Base-by-base conservation (phyloP, 2,113 vertebrate species). In the Phrynocephalus versicolor region DNA sequence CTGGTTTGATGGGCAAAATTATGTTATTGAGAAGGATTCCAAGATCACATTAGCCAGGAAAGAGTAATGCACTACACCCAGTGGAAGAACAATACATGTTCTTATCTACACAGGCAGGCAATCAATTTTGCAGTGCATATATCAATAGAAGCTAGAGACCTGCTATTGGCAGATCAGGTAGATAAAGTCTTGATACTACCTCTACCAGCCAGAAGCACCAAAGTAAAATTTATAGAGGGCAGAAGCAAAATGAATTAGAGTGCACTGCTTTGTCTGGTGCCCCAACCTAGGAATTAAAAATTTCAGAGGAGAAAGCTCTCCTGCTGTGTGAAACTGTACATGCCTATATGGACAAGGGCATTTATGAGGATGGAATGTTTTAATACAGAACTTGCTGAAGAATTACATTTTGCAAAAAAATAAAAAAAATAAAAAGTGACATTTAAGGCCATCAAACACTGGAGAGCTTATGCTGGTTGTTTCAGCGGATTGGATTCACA, bases 1-100 rank as follows among this genome's bases (percentile, higher is more conserved):
- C 90, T 90, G 82, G 79, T 91, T 94, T 93, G 93, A 95, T 94
- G 89, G 90, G 92, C 90, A 84, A 88, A 95, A 94, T 93, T 88
- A 88, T 93, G 90, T 92, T 94, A 92, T 91, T 85, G 84, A 91
- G 92, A 92, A 94, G 82, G 92, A 94, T 92, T 91, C 90, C 89
- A 87, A 93, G 91, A 88, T 93, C 91, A 89, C 79, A 87, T 92
- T 92, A 92, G 78, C 84, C 82, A 90, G 79, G 83, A 94, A 82
- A 94, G 91, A 94, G 88, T 85, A 93, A 94, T 94, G 89, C 80
- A 93, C 86, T 91, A 88, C 71, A 87, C 84, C 88, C 80, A 90
- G 84, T 91, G 85, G 85, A 91, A 93, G 93, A 94, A 93, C 92
- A 94, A 93, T 90, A 87, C 67, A 57, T 80, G 80, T 79, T 94